Base-by-base conservation (phyloP, 2,888 invertebrate genomes). In the Drosophila yooni region DNA sequence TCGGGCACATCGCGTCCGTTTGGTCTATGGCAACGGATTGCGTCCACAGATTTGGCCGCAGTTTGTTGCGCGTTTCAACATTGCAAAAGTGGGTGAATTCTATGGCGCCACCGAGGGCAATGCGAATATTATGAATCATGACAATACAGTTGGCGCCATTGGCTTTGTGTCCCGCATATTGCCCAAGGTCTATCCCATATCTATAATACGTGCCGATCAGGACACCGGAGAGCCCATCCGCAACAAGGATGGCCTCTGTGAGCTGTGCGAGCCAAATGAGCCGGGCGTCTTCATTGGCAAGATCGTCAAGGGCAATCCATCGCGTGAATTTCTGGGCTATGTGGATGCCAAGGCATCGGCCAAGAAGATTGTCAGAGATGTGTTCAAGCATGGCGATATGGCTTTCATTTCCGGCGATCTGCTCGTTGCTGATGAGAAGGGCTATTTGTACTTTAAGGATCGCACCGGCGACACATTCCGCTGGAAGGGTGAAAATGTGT, bases 401-500 rank as follows among this genome's bases (percentile, higher is more conserved):
- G 98, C 97, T 15, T 99, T 99, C 92, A 94, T 98, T 60, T 98
- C 98, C 18, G 98, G 96, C 94, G 99, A 99, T 92, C 95, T 99
- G 75, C 93, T 99, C 62, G 95, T 97, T 52, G 96, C 98, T 82
- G 99, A 99, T 91, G 97, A 98, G 89, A 94, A 96, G 15, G 99
- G 99, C 4, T 98, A 98, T 94, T 94, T 99, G 80, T 99, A 95
- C 94, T 99, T 99, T 94, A 97, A 96, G 92, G 99, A 99, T 93
- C 95, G 99, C 83, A 98, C 98, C 0, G 99, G 99, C 0, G 99
- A 99, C 93, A 99, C 99, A 18, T 99, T 97, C 94, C 95, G 98
- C 58, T 99, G 98, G 98, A 97, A 98, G 92, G 99, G 99, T 18
- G 99, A 99, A 94, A 99, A 99, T 93, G 99, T 99, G 11, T 98